Base-by-base conservation (phyloP, 2,888 invertebrate genomes). In the Endomychus coccineus region DNA sequence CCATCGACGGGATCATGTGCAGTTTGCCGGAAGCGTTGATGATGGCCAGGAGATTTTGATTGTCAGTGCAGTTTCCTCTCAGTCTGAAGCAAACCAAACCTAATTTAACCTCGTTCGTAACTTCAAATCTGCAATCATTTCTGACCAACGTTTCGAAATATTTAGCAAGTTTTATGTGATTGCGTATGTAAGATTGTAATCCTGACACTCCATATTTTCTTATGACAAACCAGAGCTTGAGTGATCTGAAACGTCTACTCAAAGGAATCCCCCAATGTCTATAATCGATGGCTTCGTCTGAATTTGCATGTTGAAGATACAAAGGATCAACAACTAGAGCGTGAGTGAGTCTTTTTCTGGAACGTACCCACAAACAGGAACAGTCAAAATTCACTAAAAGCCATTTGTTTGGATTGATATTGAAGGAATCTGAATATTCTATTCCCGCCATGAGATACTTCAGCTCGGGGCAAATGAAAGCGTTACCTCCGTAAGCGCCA, bases 341-440 rank as follows among this genome's bases (percentile, higher is more conserved):
- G 16, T 80, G 78, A 2, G 88, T 89, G 31, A 91, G 68, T 37
- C 77, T 75, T 55, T 82, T 80, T 23, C 81, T 73, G 57, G 88
- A 83, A 30, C 71, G 74, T 30, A 79, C 87, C 90, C 90, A 91
- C 59, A 91, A 71, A 11, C 83, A 78, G 0, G 88, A 85, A 48
- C 87, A 86, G 59, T 91, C 90, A 49, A 87, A 88, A 61, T 83
- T 85, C 3, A 85, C 82, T 36, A 90, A 67, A 57, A 91, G 68
- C 79, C 88, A 84, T 66, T 91, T 91, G 62, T 88, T 88, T 0
- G 90, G 84, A 59, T 91, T 91, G 6, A 84, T 83, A 59, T 88
- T 88, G 64, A 91, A 85, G 0, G 89, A 89, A 58, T 83, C 81
- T 0, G 84, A 88, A 58, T 80, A 77, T 66, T 87, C 77, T 16